Evolutionary conservation across 1,140 invertebrate genomes (phyloP), one percentile per base, ranked within the genome.

Genomic region (Bradynema listronoti): DNA sequence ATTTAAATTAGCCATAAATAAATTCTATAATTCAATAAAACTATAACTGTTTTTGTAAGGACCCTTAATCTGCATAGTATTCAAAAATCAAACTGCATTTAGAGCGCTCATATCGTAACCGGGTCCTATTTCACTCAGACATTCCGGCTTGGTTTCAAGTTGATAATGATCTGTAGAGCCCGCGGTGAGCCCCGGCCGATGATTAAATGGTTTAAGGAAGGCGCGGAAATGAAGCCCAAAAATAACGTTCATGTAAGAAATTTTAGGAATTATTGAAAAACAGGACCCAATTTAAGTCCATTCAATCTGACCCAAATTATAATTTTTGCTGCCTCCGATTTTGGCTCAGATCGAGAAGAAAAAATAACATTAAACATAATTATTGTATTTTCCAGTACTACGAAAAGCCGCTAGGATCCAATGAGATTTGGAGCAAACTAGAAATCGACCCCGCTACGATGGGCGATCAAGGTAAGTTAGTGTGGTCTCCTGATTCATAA

Each of bases 401-500:
- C 32, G 75, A 76, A 53, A 75, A 76, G 49, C 69, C 69, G 9
- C 42, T 78, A 11, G 56, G 56, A n/a, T 60, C 66, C 34, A 46
- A 68, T 22, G 65, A 64, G 50, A 59, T 76, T 22, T 78, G 75
- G 74, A 71, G 66, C 50, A 76, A 76, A 60, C 54, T 76, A n/a
- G 74, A 76, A 63, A 69, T 76, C 43, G 73, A 76, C 45, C 74
- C 74, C 14, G 75, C 74, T 14, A 78, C 75, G 29, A 76, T 76
- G 75, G 75, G 72, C 9, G 74, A 76, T 59, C 75, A 78, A 53
- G 73, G 72, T 19, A 58, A 64, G 4, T 68, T 71, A 42, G 65
- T 55, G n/a, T n/a, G n/a, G n/a, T 68, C 63, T 54, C 49, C 58
- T 9, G 63, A 39, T 3, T n/a, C 11, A 47, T 25, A 16, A 7